A percentile compares a stretch with the other conserved stretches of the same genome.
Evolutionary conservation across 2,113 vertebrate species (phyloP).

Genomic region (Misgurnus mizolepis): DNA sequence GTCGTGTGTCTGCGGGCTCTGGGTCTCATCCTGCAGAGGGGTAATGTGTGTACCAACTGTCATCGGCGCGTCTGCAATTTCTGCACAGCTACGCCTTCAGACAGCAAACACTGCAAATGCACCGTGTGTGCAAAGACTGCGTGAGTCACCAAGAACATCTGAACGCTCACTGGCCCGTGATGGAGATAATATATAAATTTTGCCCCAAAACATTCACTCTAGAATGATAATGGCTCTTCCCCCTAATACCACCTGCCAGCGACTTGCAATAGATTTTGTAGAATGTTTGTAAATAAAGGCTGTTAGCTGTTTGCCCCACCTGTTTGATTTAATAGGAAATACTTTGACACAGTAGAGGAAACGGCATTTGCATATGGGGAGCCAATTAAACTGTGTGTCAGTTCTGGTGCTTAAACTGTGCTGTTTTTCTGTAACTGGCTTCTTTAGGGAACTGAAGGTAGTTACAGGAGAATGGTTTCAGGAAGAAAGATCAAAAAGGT

Average conservation of each 20-base stretch:
- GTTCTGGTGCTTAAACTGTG: not conserved
- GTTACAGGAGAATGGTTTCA: conserved; percentile 97
- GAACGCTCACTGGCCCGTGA: not conserved
- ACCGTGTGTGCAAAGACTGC: conserved; percentile 86
- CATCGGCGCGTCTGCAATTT: conserved; percentile 80
- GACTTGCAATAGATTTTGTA: no score
- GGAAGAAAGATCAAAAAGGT: conserved; percentile 92
- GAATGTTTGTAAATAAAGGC: not conserved
- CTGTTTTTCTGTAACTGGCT: conserved; percentile 46
- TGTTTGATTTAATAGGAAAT: not conserved
- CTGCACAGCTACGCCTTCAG: conserved; percentile 70
- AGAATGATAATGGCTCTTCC: no score
- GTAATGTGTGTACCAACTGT: conserved; percentile 83
- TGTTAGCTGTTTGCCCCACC: not conserved
- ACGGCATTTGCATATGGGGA: not conserved
- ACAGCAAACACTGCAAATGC: conserved; percentile 81
- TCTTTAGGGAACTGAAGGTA: conserved; percentile 84
- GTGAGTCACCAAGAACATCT: conserved; percentile 77
- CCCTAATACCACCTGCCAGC: no score
- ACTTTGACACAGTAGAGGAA: not conserved
- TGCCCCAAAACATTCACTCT: no score
- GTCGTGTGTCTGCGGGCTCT: conserved; percentile 83
- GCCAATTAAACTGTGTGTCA: conserved; percentile 11
- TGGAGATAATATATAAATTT: not conserved
- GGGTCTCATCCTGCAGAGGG: conserved; percentile 89